phyloP scores from a whole-genome alignment of 2,797 vertebrate species.

The Erethizon dorsatum region DNA sequence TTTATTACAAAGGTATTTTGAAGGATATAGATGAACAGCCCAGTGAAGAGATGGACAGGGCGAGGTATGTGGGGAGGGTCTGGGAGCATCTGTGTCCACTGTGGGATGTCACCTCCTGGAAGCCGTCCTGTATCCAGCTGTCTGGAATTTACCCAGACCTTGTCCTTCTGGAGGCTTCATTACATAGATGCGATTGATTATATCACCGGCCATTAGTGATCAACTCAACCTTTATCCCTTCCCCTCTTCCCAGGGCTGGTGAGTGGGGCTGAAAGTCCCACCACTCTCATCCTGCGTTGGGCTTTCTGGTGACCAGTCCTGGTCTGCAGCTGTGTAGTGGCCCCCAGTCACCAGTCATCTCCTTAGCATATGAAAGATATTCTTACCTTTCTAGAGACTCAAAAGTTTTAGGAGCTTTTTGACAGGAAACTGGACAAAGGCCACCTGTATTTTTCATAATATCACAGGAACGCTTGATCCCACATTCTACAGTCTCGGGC shows the following conservation, averaged over 20 bases:
- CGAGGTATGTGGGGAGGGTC: neutral
- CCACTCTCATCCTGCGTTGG: neutral
- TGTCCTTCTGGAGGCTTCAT: neutral
- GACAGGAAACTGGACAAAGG: neutral
- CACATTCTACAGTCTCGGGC: neutral
- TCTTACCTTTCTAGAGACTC: too few relatives aligned
- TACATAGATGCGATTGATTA: neutral
- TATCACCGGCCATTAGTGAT: neutral
- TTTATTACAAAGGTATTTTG: neutral
- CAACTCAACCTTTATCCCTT: neutral
- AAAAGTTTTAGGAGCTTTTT: neutral
- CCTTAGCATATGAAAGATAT: neutral
- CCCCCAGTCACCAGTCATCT: neutral
- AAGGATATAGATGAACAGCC: neutral
- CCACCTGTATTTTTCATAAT: neutral
- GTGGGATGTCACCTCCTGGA: neutral
- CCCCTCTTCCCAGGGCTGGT: neutral
- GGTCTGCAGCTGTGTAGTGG: neutral
- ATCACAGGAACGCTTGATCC: neutral
- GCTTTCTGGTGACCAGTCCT: neutral
- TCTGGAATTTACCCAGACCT: neutral
- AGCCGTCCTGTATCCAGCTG: neutral
- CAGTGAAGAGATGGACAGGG: neutral
- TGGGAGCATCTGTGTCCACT: neutral
- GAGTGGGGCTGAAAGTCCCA: neutral